These are phyloP conservation scores for Rhinoraja longicauda DNA, from an alignment of 2,797 vertebrate species.

Conservation along the genomic window DNA sequence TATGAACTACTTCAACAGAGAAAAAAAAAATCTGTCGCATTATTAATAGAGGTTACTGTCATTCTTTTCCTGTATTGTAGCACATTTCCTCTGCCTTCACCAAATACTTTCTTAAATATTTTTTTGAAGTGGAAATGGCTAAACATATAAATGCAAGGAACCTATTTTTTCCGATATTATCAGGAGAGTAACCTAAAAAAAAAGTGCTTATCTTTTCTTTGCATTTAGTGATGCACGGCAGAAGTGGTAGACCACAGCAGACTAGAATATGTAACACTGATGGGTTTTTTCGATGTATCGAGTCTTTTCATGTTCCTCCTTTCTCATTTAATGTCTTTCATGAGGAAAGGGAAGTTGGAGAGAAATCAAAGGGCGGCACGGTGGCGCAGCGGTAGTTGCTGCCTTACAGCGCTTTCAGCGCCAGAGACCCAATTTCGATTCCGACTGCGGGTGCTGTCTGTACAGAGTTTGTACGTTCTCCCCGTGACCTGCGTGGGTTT, in stretches of 20 bases:
- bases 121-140: slow-evolving; percentile 25
- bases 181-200: slow-evolving; percentile 27
- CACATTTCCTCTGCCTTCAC: background rate
- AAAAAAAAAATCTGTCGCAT: background rate
- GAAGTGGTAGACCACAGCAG: slow-evolving; percentile 37
- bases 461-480: no score
- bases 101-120: background rate
- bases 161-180: slow-evolving; percentile 33
- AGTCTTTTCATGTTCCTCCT: background rate
- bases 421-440: no score
- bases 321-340: background rate
- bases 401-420: no score
- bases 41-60: background rate
- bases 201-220: slow-evolving; percentile 26
- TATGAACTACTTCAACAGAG: background rate
- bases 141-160: slow-evolving; percentile 16
- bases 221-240: background rate
- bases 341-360: background rate
- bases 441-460: no score
- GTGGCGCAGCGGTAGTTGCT: no score
- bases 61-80: background rate
- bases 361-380: background rate
- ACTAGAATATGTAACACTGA: background rate
- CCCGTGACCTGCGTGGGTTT: no score
- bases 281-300: background rate